Conservation (phyloP, 2,888 invertebrate genomes). For the Stenotaenia linearis region DNA sequence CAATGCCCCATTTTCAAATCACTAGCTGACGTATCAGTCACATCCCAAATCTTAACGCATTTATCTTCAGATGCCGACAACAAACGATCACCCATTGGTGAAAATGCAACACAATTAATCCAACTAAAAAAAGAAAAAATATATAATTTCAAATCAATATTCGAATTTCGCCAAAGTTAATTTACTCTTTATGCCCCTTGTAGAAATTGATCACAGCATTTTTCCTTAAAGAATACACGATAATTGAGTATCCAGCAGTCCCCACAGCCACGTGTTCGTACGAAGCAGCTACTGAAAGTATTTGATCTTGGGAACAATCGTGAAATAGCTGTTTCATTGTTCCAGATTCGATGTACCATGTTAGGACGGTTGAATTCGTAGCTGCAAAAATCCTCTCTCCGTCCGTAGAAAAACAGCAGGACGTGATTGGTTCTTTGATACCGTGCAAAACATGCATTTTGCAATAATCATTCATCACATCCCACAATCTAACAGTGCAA, state of each 20-base stretch:
- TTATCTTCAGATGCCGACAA: slow-evolving; percentile 36
- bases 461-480: background rate
- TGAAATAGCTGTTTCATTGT: background rate
- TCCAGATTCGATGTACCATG: background rate
- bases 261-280: background rate
- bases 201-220: background rate
- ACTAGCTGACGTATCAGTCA: background rate
- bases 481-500: background rate
- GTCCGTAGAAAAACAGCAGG: background rate
- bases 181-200: background rate
- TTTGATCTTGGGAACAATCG: background rate
- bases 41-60: slow-evolving; percentile 35
- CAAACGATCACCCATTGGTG: background rate
- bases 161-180: background rate
- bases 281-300: background rate
- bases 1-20: background rate
- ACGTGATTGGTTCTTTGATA: background rate
- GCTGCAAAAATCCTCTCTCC: background rate
- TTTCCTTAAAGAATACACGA: background rate
- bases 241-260: background rate
- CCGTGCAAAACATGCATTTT: background rate
- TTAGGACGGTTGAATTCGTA: background rate
- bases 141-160: background rate
- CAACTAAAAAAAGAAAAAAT: background rate
- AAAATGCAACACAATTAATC: background rate